Evolutionary conservation across 2,113 vertebrate genomes (phyloP).

Genomic region (Sula dactylatra): DNA sequence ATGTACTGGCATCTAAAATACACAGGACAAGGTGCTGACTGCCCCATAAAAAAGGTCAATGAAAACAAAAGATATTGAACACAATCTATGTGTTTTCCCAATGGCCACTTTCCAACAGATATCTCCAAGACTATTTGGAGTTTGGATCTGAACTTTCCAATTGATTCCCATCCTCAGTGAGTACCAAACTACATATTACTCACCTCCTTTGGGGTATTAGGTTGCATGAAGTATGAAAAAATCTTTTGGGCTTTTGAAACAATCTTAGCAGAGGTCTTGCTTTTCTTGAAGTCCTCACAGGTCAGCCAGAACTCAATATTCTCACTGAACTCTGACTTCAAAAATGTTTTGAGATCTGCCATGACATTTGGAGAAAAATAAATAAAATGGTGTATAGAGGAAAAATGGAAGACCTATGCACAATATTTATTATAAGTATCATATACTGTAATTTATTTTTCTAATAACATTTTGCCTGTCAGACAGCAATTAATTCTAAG

Average conservation of each 20-base stretch:
- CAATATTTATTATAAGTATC: background rate
- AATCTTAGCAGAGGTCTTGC: conserved; percentile 81
- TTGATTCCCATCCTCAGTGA: no score
- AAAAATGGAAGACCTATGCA: background rate
- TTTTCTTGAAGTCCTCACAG: conserved; percentile 85
- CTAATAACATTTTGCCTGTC: background rate
- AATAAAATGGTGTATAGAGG: background rate
- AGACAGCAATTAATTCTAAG: background rate
- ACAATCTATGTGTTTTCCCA: background rate
- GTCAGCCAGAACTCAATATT: conserved; percentile 89
- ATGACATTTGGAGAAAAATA: conserved; percentile 76
- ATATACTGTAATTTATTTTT: no score
- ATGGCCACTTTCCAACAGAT: background rate
- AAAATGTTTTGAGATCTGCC: conserved; percentile 82
- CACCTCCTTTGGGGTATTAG: conserved; percentile 84
- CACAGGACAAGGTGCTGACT: background rate
- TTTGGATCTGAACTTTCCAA: background rate
- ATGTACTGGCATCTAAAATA: background rate
- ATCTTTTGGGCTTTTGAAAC: conserved; percentile 82
- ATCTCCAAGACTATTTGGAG: background rate
- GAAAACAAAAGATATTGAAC: background rate
- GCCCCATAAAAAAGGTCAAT: background rate
- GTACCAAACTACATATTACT: background rate
- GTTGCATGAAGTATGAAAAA: conserved; percentile 81
- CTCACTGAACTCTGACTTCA: conserved; percentile 89